Conservation (phyloP, 37 sponge, comb jelly and placozoan genomes). For the Hormiphora californensis region DNA sequence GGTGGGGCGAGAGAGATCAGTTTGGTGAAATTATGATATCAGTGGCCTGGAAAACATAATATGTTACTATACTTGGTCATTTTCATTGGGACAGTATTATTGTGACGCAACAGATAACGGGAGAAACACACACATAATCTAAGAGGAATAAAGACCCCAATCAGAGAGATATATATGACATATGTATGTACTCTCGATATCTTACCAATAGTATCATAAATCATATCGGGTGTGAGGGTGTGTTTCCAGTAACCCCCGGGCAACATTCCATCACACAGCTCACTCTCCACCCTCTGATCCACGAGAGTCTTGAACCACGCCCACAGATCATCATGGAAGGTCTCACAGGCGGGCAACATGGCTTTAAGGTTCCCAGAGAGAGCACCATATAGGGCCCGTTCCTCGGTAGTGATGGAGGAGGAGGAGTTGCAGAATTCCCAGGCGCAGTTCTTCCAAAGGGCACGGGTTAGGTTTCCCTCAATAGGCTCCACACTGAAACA, state of each 20-base stretch:
- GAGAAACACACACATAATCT: no score
- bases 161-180: no score
- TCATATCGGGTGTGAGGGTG: background rate
- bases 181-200: no score
- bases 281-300: conserved; percentile 73
- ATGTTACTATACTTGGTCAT: no score
- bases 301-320: conserved; percentile 81
- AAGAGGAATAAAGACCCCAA: no score
- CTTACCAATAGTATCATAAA: conserved; percentile 15
- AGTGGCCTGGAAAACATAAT: no score
- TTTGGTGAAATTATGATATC: no score
- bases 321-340: conserved; percentile 90
- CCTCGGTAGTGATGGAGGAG: conserved; percentile 62
- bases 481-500: conserved; percentile 58
- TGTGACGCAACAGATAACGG: no score
- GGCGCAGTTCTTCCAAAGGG: conserved; percentile 80
- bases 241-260: background rate
- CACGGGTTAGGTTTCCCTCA: conserved; percentile 76
- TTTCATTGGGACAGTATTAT: no score
- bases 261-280: conserved; percentile 27
- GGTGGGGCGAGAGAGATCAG: background rate
- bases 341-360: conserved; percentile 69
- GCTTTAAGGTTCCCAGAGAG: conserved; percentile 76
- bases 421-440: conserved; percentile 69
- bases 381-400: conserved; percentile 83